Conservation (phyloP, 1,140 invertebrate species). For the Pissodes strobi region DNA sequence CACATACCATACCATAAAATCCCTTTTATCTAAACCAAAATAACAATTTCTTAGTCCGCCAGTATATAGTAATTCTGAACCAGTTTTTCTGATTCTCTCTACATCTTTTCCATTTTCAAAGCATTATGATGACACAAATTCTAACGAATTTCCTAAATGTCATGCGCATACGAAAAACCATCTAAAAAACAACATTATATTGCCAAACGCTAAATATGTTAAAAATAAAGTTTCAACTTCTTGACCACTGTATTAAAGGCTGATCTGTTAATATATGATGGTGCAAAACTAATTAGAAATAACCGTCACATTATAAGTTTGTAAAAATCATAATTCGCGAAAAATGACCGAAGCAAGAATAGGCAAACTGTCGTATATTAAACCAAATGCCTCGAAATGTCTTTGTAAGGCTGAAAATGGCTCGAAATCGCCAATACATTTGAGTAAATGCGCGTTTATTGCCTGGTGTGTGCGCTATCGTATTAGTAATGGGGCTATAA, state of each 20-base stretch:
- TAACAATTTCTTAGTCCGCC: too few species aligned
- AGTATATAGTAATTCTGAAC: too few species aligned
- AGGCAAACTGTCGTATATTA: neutral
- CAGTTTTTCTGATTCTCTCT: too few species aligned
- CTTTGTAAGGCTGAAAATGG: slow-evolving; percentile 18
- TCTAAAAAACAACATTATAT: too few species aligned
- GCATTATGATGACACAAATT: too few species aligned
- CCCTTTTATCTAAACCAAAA: too few species aligned
- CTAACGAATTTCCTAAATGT: too few species aligned
- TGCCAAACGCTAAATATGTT: too few species aligned
- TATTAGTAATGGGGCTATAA: slow-evolving; percentile 44
- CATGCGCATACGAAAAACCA: too few species aligned
- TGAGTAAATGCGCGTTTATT: slow-evolving; percentile 40
- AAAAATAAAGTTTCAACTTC: too few species aligned
- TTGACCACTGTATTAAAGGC: slow-evolving; percentile 5
- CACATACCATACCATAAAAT: too few species aligned
- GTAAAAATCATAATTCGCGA: slow-evolving; percentile 21
- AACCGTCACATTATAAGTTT: neutral
- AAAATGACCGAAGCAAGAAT: slow-evolving; percentile 6
- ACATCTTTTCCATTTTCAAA: too few species aligned
- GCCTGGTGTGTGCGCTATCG: slow-evolving; percentile 40
- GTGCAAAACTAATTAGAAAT: neutral
- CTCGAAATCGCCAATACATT: slow-evolving; percentile 42
- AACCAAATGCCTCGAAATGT: slow-evolving; percentile 3
- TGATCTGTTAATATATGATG: slow-evolving; percentile 4